Conservation (phyloP, 2,888 invertebrate species). For the Orchesellides sinensis region DNA sequence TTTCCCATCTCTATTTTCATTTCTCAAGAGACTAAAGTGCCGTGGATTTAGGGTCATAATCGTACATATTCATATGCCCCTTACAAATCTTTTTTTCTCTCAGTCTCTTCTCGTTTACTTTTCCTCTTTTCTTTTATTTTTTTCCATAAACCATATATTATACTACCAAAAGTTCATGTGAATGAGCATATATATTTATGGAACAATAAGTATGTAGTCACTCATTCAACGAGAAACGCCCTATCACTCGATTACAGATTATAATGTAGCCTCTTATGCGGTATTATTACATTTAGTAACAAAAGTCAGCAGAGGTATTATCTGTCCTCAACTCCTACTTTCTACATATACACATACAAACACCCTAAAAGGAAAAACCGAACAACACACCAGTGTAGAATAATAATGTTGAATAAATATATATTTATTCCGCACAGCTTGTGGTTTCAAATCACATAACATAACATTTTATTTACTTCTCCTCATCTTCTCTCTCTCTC, state of each 20-base stretch:
- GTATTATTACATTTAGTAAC: conserved; percentile 52
- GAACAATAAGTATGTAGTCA: conserved; percentile 67
- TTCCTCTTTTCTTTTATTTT: conserved; percentile 58
- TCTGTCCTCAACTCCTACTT: conserved; percentile 42
- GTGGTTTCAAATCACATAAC: conserved; percentile 27
- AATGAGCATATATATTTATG: not conserved
- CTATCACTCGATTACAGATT: conserved; percentile 65
- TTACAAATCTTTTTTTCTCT: conserved; percentile 60
- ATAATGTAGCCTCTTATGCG: conserved; percentile 59
- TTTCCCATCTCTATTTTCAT: conserved; percentile 61
- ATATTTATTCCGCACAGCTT: conserved; percentile 15
- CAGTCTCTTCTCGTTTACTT: conserved; percentile 43
- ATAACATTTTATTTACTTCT: conserved; percentile 16
- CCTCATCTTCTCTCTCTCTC: not conserved
- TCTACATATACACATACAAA: conserved; percentile 13
- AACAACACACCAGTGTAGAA: conserved; percentile 49
- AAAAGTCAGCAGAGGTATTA: conserved; percentile 51
- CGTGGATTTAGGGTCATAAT: conserved; percentile 64
- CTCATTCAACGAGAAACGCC: conserved; percentile 58
- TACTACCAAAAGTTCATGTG: conserved; percentile 55
- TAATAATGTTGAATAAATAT: conserved; percentile 56
- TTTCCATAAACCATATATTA: conserved; percentile 38
- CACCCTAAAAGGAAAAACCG: conserved; percentile 25
- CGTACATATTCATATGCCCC: conserved; percentile 66
- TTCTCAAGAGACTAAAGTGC: conserved; percentile 61